A percentile compares a stretch with the other conserved stretches of the same genome.
Conservation (phyloP, 1,140 invertebrate species). For the Drosophila triauraria region DNA sequence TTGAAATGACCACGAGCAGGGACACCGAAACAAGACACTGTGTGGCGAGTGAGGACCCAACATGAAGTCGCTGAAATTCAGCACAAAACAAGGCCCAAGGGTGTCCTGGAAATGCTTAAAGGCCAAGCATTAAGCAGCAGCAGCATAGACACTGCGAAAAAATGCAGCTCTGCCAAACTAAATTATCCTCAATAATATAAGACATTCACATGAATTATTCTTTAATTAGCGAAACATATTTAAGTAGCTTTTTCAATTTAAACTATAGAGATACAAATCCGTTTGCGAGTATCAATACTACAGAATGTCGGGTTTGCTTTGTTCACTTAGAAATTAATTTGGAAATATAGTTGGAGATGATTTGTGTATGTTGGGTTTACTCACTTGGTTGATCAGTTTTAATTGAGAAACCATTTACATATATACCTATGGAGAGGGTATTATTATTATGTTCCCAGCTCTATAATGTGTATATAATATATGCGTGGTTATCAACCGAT, state of each 20-base stretch:
- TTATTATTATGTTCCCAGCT: too few species aligned
- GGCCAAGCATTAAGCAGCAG: constrained; percentile 43
- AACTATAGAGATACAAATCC: neutral
- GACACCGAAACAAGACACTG: neutral
- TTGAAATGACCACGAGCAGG: constrained; percentile 66
- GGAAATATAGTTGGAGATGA: too few species aligned
- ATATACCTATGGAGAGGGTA: too few species aligned
- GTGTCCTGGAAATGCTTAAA: constrained; percentile 45
- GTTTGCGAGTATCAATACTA: neutral
- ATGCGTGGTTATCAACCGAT: too few species aligned
- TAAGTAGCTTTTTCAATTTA: neutral
- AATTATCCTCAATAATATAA: neutral
- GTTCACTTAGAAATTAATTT: neutral
- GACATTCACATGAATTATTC: neutral
- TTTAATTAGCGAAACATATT: neutral
- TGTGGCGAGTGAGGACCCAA: constrained; percentile 10
- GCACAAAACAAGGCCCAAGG: constrained; percentile 46
- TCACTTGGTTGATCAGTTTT: too few species aligned
- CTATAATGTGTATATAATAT: too few species aligned
- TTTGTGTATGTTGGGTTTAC: too few species aligned
- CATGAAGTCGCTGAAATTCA: constrained; percentile 65
- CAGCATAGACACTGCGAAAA: constrained; percentile 30
- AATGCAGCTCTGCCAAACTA: neutral
- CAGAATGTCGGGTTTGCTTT: neutral
- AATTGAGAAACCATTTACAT: too few species aligned